Base-by-base conservation (phyloP, 2,113 vertebrate genomes). In the Hippocampus barbouri region DNA sequence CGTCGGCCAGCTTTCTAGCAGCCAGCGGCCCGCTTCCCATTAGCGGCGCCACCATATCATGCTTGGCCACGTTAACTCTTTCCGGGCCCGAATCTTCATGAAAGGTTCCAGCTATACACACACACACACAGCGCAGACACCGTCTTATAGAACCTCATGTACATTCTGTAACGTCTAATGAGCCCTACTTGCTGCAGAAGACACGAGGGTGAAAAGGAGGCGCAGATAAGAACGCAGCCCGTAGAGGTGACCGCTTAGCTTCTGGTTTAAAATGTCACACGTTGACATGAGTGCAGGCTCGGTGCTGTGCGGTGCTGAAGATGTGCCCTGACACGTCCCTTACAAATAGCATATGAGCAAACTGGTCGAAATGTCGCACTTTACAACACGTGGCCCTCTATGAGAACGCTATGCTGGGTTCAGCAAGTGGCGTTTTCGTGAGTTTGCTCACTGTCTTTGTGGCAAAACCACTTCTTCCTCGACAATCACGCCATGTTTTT, bases 1-100 rank as follows among this genome's bases (percentile, higher is more conserved):
- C 20, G 64, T 66, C 23, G 75, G 80, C 73, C 79, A 76, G 77
- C 80, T 79, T 78, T 69, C 75, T 82, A 82, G 70, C 77, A 76
- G 75, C 79, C 80, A 76, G 64, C 64, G 43, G 73, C 86, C 85
- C 71, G 69, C 68, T 63, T 86, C 83, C 86, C 83, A 83, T 90
- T 87, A 88, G 80, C 41, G 53, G 73, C 72, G 75, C 79, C 49
- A 40, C 78, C 71, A 72, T 70, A 76, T 83, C 73, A 79, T 80
- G 75, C 74, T 66, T 73, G 78, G 75, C 7, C 27, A 79, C 80
- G 76, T 87, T 88, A 87, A 88, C 85, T 82, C 79, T 83, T 81
- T 80, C 80, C 75, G 77, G 78, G 73, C 86, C 62, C 69, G 81
- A 86, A 38, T 38, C 34, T 87, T 84, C 80, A 87, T 83, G 71